Evolutionary conservation across 2,113 vertebrate genomes (phyloP).

Genomic region (Dromiciops gliroides): DNA sequence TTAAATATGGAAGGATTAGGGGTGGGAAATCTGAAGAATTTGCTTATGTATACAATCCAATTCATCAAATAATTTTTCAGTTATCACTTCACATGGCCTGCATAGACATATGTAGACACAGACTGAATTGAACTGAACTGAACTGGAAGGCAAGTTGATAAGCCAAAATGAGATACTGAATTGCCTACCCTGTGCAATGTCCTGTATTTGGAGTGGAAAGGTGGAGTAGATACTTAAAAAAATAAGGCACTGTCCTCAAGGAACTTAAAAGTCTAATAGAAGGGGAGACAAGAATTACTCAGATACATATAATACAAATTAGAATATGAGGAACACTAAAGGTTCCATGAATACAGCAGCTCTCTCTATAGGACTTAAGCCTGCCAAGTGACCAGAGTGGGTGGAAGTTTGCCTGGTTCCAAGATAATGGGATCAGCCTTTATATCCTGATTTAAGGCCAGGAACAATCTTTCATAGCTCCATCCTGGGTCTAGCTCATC

Average conservation of each 20-base stretch:
- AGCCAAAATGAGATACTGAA: not conserved
- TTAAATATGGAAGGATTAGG: accelerated
- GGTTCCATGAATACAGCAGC: accelerated
- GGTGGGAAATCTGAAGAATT: not conserved
- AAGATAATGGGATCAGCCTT: not conserved
- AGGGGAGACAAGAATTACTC: not conserved
- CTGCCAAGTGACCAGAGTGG: accelerated
- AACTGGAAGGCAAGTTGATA: not conserved
- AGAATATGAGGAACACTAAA: not conserved
- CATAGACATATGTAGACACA: accelerated
- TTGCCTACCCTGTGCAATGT: not conserved
- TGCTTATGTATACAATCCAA: not conserved
- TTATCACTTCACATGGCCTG: accelerated
- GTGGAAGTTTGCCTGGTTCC: not conserved
- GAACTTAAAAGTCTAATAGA: not conserved
- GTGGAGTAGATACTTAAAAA: not conserved
- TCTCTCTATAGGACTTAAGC: accelerated
- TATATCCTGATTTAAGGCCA: conserved; percentile 50
- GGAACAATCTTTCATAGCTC: conserved; percentile 6
- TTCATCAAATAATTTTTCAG: not conserved
- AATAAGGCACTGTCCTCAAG: not conserved
- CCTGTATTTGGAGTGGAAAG: not conserved
- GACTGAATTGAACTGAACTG: accelerated
- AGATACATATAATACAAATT: not conserved
- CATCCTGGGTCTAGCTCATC: accelerated